Evolutionary conservation across 1,140 invertebrate species (phyloP).

Genomic region (Babylonia areolata): DNA sequence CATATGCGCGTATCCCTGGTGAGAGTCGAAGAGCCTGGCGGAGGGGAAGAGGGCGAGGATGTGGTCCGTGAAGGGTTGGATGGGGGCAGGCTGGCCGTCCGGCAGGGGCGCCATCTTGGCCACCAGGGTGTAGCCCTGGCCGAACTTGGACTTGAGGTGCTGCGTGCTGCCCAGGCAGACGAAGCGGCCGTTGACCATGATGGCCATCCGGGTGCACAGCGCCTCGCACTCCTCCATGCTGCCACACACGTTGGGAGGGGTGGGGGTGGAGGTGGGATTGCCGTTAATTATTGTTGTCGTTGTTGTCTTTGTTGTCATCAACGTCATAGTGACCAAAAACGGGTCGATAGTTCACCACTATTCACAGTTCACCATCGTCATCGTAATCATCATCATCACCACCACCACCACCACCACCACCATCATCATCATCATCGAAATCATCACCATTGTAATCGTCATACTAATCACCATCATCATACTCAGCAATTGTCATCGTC

Average conservation of each 20-base stretch:
- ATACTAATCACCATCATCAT: no score
- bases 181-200: slow-evolving; percentile 78
- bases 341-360: no score
- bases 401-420: no score
- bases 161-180: slow-evolving; percentile 76
- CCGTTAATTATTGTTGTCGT: no score
- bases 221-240: slow-evolving; percentile 79
- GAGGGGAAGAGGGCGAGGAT: slow-evolving; percentile 54
- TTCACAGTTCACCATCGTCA: no score
- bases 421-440: no score
- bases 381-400: no score
- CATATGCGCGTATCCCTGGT: slow-evolving; percentile 81
- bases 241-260: slow-evolving; percentile 35
- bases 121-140: slow-evolving; percentile 74
- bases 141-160: slow-evolving; percentile 77
- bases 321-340: no score
- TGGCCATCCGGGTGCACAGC: slow-evolving; percentile 76
- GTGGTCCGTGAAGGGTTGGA: slow-evolving; percentile 48
- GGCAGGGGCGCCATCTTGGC: slow-evolving; percentile 57
- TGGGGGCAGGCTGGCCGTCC: slow-evolving; percentile 30
- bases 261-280: no score
- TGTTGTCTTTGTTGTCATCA: background rate
- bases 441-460: no score
- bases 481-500: no score
- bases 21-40: slow-evolving; percentile 80